Conservation (phyloP, 1,140 invertebrate species). For the Tetramorium parvispinum region DNA sequence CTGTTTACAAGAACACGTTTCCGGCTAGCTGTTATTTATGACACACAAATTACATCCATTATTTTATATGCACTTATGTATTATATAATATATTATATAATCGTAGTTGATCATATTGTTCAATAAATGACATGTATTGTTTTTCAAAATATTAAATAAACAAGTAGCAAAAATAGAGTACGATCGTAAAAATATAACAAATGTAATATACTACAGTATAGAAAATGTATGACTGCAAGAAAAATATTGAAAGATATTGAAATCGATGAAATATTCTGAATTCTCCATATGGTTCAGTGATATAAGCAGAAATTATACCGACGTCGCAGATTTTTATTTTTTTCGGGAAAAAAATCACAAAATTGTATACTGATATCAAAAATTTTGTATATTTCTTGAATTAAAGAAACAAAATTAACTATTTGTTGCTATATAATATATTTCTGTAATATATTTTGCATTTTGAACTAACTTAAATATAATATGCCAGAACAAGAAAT, state of each 20-base stretch:
- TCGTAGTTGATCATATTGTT: not conserved
- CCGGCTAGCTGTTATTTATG: conserved; percentile 30
- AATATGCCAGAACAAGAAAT: not conserved
- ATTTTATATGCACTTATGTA: conserved; percentile 1
- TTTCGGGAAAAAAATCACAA: not conserved
- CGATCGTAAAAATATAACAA: not conserved
- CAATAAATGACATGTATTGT: too few species aligned
- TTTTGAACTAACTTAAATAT: not conserved
- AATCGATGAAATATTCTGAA: not conserved
- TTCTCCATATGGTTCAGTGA: not conserved
- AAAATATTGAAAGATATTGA: not conserved
- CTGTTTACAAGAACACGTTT: conserved; percentile 7
- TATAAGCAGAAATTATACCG: not conserved
- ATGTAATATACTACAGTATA: not conserved
- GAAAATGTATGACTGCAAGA: not conserved
- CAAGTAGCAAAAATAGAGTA: too few species aligned
- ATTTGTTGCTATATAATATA: not conserved
- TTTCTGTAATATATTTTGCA: not conserved
- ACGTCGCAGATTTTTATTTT: not conserved
- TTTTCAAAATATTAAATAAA: too few species aligned
- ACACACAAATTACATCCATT: not conserved
- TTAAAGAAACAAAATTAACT: not conserved
- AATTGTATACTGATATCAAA: not conserved
- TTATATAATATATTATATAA: too few species aligned
- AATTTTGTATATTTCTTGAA: not conserved